Percentiles rank a stretch among this genome's conserved stretches.
Evolutionary conservation across 1,140 invertebrate genomes (phyloP).

Genomic region (Semibalanus balanoides): DNA sequence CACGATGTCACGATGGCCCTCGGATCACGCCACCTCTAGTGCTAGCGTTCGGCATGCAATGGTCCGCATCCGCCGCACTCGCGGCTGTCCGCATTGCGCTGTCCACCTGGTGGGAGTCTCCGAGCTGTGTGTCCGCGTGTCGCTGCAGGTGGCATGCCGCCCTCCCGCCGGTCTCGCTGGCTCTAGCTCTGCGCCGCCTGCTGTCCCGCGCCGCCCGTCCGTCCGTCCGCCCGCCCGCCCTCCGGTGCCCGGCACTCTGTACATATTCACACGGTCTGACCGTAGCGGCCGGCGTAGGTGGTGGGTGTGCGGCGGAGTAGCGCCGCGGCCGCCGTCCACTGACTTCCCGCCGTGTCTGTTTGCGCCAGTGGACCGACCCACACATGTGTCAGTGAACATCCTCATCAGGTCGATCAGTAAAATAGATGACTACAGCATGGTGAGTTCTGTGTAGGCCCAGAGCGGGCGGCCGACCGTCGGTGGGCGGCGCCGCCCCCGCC

Average conservation of each 20-base stretch:
- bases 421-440: conserved; percentile 98
- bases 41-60: not conserved
- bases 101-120: no score
- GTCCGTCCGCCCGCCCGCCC: no score
- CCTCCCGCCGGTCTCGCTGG: not conserved
- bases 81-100: not conserved
- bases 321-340: not conserved
- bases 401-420: conserved; percentile 92
- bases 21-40: not conserved
- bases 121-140: no score
- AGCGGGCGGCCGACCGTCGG: no score
- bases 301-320: no score
- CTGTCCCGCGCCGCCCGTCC: no score
- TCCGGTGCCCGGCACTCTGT: no score
- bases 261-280: no score
- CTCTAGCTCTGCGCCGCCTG: not conserved
- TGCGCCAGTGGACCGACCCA: conserved; percentile 34
- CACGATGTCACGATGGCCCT: conserved; percentile 85
- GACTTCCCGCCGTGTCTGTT: conserved; percentile 10
- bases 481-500: no score
- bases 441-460: conserved; percentile 43
- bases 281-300: not conserved
- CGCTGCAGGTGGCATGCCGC: not conserved
- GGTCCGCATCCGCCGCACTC: not conserved
- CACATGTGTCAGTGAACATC: conserved; percentile 76